Evolutionary conservation across 2,888 invertebrate genomes (phyloP).

Genomic region (Rhingia rostrata): DNA sequence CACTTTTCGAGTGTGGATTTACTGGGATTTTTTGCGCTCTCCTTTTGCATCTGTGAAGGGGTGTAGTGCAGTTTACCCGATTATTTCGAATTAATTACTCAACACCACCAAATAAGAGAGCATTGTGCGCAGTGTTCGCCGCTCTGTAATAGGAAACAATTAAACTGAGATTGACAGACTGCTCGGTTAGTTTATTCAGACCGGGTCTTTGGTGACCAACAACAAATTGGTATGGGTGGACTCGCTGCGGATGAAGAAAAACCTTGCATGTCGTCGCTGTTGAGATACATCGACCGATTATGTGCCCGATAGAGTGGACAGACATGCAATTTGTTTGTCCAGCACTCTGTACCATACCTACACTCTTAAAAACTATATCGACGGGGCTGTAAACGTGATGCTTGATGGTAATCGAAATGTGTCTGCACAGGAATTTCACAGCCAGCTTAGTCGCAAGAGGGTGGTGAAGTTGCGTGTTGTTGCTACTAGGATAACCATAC

Average conservation of each 20-base stretch:
- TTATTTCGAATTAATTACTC: slow-evolving; percentile 73
- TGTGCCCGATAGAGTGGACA: slow-evolving; percentile 66
- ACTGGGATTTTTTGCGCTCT: neutral
- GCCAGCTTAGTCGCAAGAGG: neutral
- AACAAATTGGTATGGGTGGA: slow-evolving; percentile 4
- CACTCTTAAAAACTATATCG: slow-evolving; percentile 3
- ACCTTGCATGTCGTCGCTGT: slow-evolving; percentile 67
- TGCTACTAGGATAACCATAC: slow-evolving; percentile 54
- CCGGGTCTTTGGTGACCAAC: neutral
- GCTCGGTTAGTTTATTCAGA: slow-evolving; percentile 53
- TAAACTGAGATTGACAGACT: slow-evolving; percentile 69
- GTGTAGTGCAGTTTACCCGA: slow-evolving; percentile 40
- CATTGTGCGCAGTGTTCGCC: slow-evolving; percentile 36
- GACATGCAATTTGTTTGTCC: slow-evolving; percentile 71
- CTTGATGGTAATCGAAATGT: slow-evolving; percentile 64
- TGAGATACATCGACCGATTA: slow-evolving; percentile 71
- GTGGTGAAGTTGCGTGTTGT: slow-evolving; percentile 54
- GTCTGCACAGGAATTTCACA: slow-evolving; percentile 66
- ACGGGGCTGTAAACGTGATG: slow-evolving; percentile 59
- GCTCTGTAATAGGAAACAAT: slow-evolving; percentile 71
- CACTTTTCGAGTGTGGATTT: slow-evolving; percentile 60
- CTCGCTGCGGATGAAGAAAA: slow-evolving; percentile 4
- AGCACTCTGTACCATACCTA: neutral
- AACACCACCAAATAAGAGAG: slow-evolving; percentile 68
- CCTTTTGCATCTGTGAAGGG: neutral